Percentiles rank a stretch among this genome's conserved stretches.
Conservation (phyloP, 2,113 vertebrate genomes). For the Xyliphius kryptos region DNA sequence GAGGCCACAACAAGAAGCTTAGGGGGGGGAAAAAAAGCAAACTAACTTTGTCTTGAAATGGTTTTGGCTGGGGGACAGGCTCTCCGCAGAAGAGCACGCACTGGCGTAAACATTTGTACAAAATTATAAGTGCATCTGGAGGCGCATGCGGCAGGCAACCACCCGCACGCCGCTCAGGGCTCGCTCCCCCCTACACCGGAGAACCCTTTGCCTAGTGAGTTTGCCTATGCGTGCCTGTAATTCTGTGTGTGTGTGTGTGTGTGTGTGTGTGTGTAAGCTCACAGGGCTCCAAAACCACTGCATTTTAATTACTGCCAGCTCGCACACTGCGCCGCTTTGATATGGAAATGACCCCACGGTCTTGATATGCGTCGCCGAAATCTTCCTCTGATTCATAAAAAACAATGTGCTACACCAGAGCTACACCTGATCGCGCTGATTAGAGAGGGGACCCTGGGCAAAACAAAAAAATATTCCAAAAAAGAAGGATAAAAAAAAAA, state of each 20-base stretch:
- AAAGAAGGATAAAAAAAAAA: slow-evolving; percentile 17
- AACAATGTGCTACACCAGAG: slow-evolving; percentile 82
- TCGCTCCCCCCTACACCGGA: slow-evolving; percentile 52
- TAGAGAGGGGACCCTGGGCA: slow-evolving; percentile 43
- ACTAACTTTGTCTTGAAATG: slow-evolving; percentile 80
- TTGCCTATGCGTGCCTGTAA: slow-evolving; percentile 36
- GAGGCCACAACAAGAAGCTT: slow-evolving; percentile 81
- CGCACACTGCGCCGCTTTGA: slow-evolving; percentile 89
- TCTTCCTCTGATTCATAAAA: slow-evolving; percentile 97
- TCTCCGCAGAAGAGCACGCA: slow-evolving; percentile 81
- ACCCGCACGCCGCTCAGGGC: slow-evolving; percentile 77
- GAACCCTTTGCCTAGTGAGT: slow-evolving; percentile 68
- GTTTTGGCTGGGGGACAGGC: slow-evolving; percentile 77
- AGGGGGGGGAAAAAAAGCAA: slow-evolving; percentile 69
- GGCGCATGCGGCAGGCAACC: slow-evolving; percentile 76
- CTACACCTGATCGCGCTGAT: slow-evolving; percentile 84
- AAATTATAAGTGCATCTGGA: slow-evolving; percentile 89
- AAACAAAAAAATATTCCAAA: no score
- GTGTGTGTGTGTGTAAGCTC: slow-evolving; percentile 8
- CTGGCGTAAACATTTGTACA: slow-evolving; percentile 84
- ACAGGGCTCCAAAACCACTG: slow-evolving; percentile 79
- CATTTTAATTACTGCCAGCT: slow-evolving; percentile 97
- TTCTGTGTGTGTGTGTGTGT: slow-evolving; percentile 8
- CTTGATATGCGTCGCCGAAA: slow-evolving; percentile 86
- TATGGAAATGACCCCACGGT: slow-evolving; percentile 91